Base-by-base conservation (phyloP, 2,888 invertebrate species). In the Sphinx pinastri region DNA sequence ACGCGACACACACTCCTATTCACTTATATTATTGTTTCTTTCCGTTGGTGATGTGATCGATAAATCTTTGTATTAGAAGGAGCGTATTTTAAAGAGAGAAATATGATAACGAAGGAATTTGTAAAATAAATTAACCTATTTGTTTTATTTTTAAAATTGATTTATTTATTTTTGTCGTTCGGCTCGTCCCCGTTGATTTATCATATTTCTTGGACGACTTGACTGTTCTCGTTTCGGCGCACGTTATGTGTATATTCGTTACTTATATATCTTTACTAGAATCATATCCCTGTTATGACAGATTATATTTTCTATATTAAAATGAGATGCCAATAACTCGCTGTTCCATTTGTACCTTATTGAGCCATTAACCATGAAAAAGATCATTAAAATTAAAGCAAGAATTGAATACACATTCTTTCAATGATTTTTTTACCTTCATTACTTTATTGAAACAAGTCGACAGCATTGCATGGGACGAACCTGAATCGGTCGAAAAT, bases 101-200 rank as follows among this genome's bases (percentile, higher is more conserved):
- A 93, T 92, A 94, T 93, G 93, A 93, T 93, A 93, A 93, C 93
- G 91, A 91, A 93, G 91, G 91, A 92, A 92, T 93, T 93, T 93
- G 90, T 93, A 92, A 92, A 93, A 93, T 93, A 92, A 93, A 94
- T 92, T 94, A 92, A 93, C 90, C 85, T 91, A 93, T 92, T 93
- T 92, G 94, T 94, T 93, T 94, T 93, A 93, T 94, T 93, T 92
- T 84, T 86, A 86, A 78, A 79, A 80, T 82, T 84, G 82, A 86
- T 85, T 86, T 86, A 86, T 86, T 83, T 84, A 79, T 81, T 77
- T 71, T 72, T 74, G 2, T 71, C 75, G 59, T 52, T 67, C 63
- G 47, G 49, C 49, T 70, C 59, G 57, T 67, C 51, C 57, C 67
- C 66, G 67, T 55, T 57, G 55, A 57, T 63, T 63, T 88, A 87